These are phyloP conservation scores for Drosophila lacicola DNA, from an alignment of 2,888 invertebrate genomes.

Conservation along the genomic window DNA sequence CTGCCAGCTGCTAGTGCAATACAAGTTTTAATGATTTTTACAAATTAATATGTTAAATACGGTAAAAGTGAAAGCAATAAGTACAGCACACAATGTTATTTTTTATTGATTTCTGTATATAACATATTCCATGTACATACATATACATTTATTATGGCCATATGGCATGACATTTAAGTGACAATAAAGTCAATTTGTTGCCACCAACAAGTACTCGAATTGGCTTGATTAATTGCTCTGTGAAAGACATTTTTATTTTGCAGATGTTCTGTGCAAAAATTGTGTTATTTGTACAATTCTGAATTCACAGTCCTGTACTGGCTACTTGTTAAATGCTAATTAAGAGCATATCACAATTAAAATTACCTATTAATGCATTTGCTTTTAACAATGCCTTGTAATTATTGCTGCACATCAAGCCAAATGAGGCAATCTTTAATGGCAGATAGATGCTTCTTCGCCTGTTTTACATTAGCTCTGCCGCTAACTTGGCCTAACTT, in stretches of 20 bases:
- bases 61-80: background rate
- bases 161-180: conserved; percentile 25
- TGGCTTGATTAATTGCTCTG: conserved; percentile 13
- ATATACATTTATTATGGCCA: conserved; percentile 1
- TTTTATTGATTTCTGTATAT: background rate
- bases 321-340: background rate
- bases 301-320: background rate
- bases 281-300: background rate
- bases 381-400: too few relatives aligned
- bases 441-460: background rate
- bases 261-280: background rate
- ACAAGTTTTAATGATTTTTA: too few relatives aligned
- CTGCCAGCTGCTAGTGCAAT: background rate
- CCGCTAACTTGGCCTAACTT: background rate
- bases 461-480: background rate
- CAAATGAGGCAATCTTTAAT: background rate
- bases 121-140: background rate
- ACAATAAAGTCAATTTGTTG: conserved; percentile 35
- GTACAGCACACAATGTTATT: background rate
- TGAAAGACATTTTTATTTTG: background rate
- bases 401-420: too few relatives aligned
- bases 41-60: background rate
- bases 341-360: too few relatives aligned
- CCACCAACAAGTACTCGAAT: conserved; percentile 14
- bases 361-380: too few relatives aligned